phyloP scores from a whole-genome alignment of 2,797 vertebrate genomes.

The Neoniphon sammara region DNA sequence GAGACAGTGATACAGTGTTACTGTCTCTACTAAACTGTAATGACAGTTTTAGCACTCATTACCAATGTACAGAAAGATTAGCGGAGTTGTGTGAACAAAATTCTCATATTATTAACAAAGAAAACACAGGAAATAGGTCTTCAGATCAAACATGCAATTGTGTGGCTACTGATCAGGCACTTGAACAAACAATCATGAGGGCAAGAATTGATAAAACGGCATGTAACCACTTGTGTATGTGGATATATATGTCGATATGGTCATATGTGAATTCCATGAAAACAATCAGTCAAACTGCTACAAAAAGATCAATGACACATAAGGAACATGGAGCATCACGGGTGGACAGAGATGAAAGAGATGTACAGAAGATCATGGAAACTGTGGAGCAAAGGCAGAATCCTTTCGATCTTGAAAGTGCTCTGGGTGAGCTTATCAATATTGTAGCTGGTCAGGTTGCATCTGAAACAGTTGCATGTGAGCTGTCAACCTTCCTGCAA shows the following conservation, averaged over 20 bases:
- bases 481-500: slow-evolving; percentile 24
- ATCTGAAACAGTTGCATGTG: slow-evolving; percentile 23
- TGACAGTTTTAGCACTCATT: no score
- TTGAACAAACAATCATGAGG: neutral
- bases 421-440: slow-evolving; percentile 11
- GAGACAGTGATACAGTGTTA: no score
- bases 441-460: slow-evolving; percentile 25
- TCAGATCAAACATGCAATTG: slow-evolving; percentile 22
- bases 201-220: slow-evolving; percentile 1
- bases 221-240: neutral
- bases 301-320: slow-evolving; percentile 2
- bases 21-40: no score
- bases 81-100: no score
- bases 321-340: slow-evolving; percentile 15
- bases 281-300: slow-evolving; percentile 20
- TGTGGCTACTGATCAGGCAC: slow-evolving; percentile 35
- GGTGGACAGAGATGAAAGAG: neutral
- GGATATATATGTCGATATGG: no score
- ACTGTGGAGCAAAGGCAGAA: slow-evolving; percentile 10
- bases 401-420: slow-evolving; percentile 11
- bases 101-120: no score
- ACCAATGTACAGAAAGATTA: no score
- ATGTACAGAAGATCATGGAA: slow-evolving; percentile 15
- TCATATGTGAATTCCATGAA: slow-evolving; percentile 1
- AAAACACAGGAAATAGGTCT: neutral